phyloP scores from a whole-genome alignment of 2,797 vertebrate species.

The Aeoliscus strigatus region DNA sequence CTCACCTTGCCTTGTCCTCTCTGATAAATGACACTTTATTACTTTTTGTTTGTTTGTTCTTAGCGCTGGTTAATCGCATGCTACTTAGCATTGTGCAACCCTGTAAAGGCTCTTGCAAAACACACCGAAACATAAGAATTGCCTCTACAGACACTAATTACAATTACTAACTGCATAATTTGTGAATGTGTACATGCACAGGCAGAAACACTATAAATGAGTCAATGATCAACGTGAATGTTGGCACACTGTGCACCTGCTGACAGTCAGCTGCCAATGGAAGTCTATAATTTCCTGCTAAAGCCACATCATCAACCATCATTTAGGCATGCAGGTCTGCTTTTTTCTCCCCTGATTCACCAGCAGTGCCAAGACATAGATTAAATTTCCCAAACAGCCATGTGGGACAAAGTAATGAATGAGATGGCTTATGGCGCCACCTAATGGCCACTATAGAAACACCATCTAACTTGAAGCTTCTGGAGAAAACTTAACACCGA shows the following conservation, averaged over 20 bases:
- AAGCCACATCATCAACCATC: constrained; percentile 65
- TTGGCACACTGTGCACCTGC: constrained; percentile 51
- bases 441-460: constrained; percentile 45
- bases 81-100: constrained; percentile 57
- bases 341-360: constrained; percentile 34
- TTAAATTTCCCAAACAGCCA: constrained; percentile 40
- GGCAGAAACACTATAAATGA: constrained; percentile 35
- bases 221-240: constrained; percentile 50
- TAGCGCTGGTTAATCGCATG: constrained; percentile 58
- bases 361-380: constrained; percentile 48
- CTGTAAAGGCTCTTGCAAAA: constrained; percentile 67
- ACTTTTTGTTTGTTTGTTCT: constrained; percentile 46
- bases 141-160: constrained; percentile 12
- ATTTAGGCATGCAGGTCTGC: constrained; percentile 54
- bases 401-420: constrained; percentile 28
- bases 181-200: constrained; percentile 25
- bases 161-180: constrained; percentile 28
- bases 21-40: constrained; percentile 60
- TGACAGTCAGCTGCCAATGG: constrained; percentile 64
- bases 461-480: not conserved
- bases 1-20: constrained; percentile 62
- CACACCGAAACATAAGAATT: constrained; percentile 17
- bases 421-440: constrained; percentile 50
- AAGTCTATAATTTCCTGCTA: constrained; percentile 60
- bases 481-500: no score